Evolutionary conservation across 30 jellyfish, hydroid and myxozoan genomes (phyloP).

Genomic region (Aurelia sp.): DNA sequence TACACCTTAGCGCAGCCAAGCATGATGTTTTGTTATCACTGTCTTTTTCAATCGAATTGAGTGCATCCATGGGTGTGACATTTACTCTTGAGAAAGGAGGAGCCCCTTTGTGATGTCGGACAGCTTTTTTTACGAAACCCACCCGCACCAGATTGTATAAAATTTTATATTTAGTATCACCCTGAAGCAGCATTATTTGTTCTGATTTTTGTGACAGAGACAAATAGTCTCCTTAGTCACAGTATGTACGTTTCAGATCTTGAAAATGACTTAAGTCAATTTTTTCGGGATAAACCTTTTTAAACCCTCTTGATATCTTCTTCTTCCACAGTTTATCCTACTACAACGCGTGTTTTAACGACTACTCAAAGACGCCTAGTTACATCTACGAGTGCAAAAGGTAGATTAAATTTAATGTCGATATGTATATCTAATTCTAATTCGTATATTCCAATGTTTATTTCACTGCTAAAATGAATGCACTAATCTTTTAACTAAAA

Average conservation of each 20-base stretch:
- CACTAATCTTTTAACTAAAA: neutral
- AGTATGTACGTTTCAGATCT: neutral
- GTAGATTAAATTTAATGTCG: neutral
- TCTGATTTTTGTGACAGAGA: too few species aligned
- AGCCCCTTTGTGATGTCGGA: too few species aligned
- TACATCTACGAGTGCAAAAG: slow-evolving; percentile 40
- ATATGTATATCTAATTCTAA: too few species aligned
- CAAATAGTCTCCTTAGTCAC: neutral
- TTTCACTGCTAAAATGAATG: neutral
- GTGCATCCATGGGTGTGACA: too few species aligned
- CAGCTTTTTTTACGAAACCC: too few species aligned
- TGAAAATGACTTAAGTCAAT: neutral
- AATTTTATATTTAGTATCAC: too few species aligned
- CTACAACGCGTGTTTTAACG: slow-evolving; percentile 29
- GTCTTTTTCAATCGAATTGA: too few species aligned
- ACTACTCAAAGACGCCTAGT: slow-evolving; percentile 3
- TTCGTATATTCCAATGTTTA: neutral
- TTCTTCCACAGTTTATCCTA: slow-evolving; percentile 42
- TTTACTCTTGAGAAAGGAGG: too few species aligned
- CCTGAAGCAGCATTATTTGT: too few species aligned
- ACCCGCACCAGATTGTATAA: too few species aligned
- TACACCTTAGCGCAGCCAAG: too few species aligned
- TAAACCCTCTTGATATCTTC: slow-evolving; percentile 33
- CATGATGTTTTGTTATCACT: too few species aligned
- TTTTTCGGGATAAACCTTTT: neutral